phyloP scores from a whole-genome alignment of 1,140 invertebrate species.

The Pemphigus obesinymphae region DNA sequence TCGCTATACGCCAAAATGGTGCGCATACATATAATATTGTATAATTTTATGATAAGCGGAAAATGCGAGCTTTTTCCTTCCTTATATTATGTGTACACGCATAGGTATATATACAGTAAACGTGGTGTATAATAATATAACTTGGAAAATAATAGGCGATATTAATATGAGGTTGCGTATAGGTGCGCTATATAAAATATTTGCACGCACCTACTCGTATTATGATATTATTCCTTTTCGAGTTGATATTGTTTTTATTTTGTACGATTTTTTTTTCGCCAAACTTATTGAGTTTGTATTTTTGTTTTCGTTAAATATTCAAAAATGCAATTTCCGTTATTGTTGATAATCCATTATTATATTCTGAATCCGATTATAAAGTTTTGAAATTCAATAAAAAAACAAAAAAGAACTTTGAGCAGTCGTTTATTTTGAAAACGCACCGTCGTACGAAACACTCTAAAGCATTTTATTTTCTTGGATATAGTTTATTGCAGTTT shows the following conservation, averaged over 20 bases:
- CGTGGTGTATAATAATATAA: no score
- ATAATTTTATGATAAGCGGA: no score
- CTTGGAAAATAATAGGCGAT: neutral
- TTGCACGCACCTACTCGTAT: neutral
- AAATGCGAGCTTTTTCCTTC: no score
- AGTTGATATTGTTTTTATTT: neutral
- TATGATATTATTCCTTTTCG: neutral
- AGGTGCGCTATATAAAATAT: neutral
- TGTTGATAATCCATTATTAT: constrained; percentile 29
- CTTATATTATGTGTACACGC: no score
- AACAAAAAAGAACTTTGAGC: neutral
- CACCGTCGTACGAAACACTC: neutral
- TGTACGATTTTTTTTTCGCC: neutral
- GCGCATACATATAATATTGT: no score
- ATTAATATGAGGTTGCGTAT: neutral
- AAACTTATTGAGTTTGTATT: neutral
- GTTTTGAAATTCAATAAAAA: constrained; percentile 21
- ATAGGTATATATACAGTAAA: no score
- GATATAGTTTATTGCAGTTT: neutral
- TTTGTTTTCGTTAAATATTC: neutral
- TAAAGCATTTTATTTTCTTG: neutral
- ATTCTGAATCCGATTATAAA: constrained; percentile 6
- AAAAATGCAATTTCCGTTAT: constrained; percentile 16
- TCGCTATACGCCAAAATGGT: neutral
- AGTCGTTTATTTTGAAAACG: constrained; percentile 3